Conservation (phyloP, 2,797 vertebrate genomes). For the Sebastes miniatus region DNA sequence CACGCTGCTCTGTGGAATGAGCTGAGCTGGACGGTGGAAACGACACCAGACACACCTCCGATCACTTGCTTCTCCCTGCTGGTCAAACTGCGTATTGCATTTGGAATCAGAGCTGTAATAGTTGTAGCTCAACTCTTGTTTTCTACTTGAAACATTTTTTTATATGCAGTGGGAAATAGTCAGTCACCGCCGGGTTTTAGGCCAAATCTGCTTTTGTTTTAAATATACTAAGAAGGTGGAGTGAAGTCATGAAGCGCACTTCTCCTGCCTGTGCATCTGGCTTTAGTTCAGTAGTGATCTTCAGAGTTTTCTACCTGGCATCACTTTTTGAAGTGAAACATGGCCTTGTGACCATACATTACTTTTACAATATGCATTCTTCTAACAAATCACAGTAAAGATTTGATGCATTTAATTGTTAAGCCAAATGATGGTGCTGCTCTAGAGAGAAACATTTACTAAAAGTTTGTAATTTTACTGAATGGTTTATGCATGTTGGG, state of each 20-base stretch:
- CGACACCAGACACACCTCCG: neutral
- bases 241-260: neutral
- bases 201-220: constrained; percentile 10
- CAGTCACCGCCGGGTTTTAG: neutral
- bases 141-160: constrained; percentile 21
- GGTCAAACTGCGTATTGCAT: constrained; percentile 44
- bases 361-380: neutral
- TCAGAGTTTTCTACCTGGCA: neutral
- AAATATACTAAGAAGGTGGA: neutral
- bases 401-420: neutral
- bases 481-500: neutral
- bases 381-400: neutral
- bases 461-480: neutral
- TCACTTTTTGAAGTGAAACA: neutral
- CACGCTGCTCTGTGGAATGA: neutral
- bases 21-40: neutral
- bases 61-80: constrained; percentile 55
- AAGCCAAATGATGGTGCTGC: constrained; percentile 37
- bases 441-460: constrained; percentile 6
- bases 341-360: neutral
- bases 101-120: neutral
- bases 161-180: neutral
- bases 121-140: constrained; percentile 9
- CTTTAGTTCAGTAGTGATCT: neutral
- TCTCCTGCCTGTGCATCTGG: neutral